Evolutionary conservation across 2,888 invertebrate species (phyloP).

Genomic region (Clusia tigrina): DNA sequence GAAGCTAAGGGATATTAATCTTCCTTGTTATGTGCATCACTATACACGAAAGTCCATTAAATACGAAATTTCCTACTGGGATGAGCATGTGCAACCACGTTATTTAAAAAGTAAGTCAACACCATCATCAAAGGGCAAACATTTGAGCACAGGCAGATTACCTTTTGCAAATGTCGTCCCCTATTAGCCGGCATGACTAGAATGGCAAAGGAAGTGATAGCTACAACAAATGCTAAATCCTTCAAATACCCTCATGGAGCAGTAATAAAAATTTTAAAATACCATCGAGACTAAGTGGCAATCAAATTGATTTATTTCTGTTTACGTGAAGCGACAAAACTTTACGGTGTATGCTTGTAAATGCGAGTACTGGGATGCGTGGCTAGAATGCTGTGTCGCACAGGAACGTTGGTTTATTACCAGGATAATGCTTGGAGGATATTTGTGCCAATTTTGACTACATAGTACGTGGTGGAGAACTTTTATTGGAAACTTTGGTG

Average conservation of each 20-base stretch:
- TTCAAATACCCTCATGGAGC: neutral
- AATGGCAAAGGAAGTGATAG: neutral
- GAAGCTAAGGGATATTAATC: no score
- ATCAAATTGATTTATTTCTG: constrained; percentile 60
- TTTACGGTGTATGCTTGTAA: constrained; percentile 9
- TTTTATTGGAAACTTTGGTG: constrained; percentile 20
- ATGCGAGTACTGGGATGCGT: neutral
- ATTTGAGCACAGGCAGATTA: no score
- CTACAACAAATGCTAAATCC: neutral
- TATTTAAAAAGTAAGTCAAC: no score
- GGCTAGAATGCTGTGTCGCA: neutral
- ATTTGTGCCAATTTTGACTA: neutral
- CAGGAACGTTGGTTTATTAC: neutral
- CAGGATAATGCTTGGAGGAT: constrained; percentile 3
- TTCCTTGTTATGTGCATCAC: no score
- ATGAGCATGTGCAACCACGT: no score
- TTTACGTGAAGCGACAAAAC: constrained; percentile 40
- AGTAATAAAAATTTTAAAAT: constrained; percentile 16
- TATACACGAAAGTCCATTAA: no score
- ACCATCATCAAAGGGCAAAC: no score
- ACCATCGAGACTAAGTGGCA: constrained; percentile 34
- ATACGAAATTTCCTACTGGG: no score
- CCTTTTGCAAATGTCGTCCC: no score
- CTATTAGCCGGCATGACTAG: no score
- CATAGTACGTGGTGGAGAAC: constrained; percentile 35